Base-by-base conservation (phyloP, 2,797 vertebrate genomes). In the Melanotaenia parkinsoni region DNA sequence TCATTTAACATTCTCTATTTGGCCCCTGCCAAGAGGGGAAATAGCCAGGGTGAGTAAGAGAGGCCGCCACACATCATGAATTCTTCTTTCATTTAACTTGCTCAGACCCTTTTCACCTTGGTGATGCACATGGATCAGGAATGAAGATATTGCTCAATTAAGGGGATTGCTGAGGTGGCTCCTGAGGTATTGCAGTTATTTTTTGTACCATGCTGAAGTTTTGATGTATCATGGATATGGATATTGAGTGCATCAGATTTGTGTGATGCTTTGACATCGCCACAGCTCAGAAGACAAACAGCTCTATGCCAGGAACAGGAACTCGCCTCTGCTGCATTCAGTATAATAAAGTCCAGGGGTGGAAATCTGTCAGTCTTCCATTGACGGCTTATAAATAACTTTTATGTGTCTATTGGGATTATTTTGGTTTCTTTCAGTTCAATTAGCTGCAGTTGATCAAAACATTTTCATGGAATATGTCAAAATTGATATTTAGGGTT, bases 1-100 rank as follows among this genome's bases (percentile, higher is more conserved):
- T 94, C 94, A 93, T 94, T 95, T 95, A 94, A 93, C 93, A 94
- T 94, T 95, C 91, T 91, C 90, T 93, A 92, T 94, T 94, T 95
- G 93, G 92, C 92, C 93, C 86, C 87, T 92, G 92, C 93, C 91
- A 92, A 91, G 92, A 93, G 91, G 84, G 92, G 92, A 92, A 93
- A 90, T 90, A 89, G 93, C 89, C 85, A 87, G 93, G 85, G 88
- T 92, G 86, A 93, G 88, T 85, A 80, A 91, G 88, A 88, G 93
- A 92, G 91, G 90, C 87, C 72, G 67, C 87, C 88, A 87, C 88
- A 92, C 91, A 94, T 93, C 93, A 92, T 88, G 88, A 93, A 95
- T 94, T 94, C 91, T 94, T 93, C 92, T 91, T 92, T 93, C 91
- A 93, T 94, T 94, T 94, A 91, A 93, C 92, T 91, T 91, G 80